phyloP scores from a whole-genome alignment of 2,888 invertebrate genomes.

The Tuta absoluta region DNA sequence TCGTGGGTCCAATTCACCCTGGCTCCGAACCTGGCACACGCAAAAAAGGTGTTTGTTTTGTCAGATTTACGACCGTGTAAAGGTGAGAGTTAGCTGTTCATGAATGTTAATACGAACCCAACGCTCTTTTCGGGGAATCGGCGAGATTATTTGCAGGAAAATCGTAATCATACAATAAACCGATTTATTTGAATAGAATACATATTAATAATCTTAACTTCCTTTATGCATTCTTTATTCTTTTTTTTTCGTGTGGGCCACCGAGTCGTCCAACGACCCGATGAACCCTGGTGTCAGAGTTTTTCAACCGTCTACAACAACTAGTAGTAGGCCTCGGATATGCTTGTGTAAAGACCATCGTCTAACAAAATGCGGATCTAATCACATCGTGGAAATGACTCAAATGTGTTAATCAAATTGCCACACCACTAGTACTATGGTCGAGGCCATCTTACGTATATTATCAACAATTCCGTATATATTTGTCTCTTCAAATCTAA shows the following conservation, averaged over 20 bases:
- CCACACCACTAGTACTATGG: slow-evolving; percentile 44
- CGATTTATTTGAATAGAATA: too few relatives aligned
- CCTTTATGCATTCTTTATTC: too few relatives aligned
- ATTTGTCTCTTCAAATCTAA: not conserved
- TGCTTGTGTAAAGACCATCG: too few relatives aligned
- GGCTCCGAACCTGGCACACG: not conserved
- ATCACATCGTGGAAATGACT: slow-evolving; percentile 49
- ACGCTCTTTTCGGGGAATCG: not conserved
- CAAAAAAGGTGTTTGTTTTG: slow-evolving; percentile 18
- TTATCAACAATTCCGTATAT: not conserved
- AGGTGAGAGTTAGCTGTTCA: slow-evolving; percentile 9
- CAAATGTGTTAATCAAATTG: slow-evolving; percentile 66
- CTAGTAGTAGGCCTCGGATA: too few relatives aligned
- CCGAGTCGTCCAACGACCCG: too few relatives aligned
- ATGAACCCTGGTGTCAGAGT: too few relatives aligned
- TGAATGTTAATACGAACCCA: not conserved
- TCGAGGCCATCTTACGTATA: slow-evolving; percentile 55
- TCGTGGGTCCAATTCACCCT: too few relatives aligned
- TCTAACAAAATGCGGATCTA: slow-evolving; percentile 39
- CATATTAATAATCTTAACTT: too few relatives aligned
- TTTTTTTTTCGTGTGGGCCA: too few relatives aligned
- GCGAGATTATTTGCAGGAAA: not conserved
- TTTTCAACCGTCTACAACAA: too few relatives aligned
- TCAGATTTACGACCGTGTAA: slow-evolving; percentile 9
- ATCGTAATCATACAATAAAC: slow-evolving; percentile 5